These are phyloP conservation scores for Apis dorsata DNA, from an alignment of 1,140 invertebrate genomes.

Conservation along the genomic window DNA sequence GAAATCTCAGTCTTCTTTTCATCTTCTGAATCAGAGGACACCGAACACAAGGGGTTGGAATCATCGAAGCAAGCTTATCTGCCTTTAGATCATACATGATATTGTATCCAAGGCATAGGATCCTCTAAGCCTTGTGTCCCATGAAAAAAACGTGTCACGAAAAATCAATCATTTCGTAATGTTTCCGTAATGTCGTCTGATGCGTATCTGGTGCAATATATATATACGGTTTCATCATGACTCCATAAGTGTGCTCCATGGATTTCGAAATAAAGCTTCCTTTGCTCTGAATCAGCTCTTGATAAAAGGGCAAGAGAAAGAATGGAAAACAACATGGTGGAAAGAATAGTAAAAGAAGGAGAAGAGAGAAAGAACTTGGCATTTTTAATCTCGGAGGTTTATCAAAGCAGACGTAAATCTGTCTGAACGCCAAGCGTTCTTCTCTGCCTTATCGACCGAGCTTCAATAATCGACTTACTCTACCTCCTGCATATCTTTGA, in stretches of 20 bases:
- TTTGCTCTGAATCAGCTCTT: conserved; percentile 13
- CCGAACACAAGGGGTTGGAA: neutral
- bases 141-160: conserved; percentile 7
- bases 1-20: conserved; percentile 7
- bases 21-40: neutral
- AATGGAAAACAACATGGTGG: neutral
- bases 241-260: conserved; percentile 35
- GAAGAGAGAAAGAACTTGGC: conserved; percentile 36
- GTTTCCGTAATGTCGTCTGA: conserved; percentile 60
- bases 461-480: conserved; percentile 66
- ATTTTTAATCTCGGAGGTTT: conserved; percentile 74
- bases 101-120: neutral
- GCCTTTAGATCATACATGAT: conserved; percentile 39
- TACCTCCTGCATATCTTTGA: conserved; percentile 4
- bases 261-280: conserved; percentile 62
- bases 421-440: conserved; percentile 64
- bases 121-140: too few relatives aligned
- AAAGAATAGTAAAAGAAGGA: neutral
- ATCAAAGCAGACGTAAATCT: conserved; percentile 75
- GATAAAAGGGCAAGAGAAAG: neutral
- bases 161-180: conserved; percentile 62
- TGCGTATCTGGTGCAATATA: conserved; percentile 58
- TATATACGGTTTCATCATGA: conserved; percentile 59
- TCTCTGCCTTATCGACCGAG: conserved; percentile 67
- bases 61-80: conserved; percentile 21